These are phyloP conservation scores for Drosophila tripunctata DNA, from an alignment of 2,888 invertebrate genomes.

Conservation along the genomic window DNA sequence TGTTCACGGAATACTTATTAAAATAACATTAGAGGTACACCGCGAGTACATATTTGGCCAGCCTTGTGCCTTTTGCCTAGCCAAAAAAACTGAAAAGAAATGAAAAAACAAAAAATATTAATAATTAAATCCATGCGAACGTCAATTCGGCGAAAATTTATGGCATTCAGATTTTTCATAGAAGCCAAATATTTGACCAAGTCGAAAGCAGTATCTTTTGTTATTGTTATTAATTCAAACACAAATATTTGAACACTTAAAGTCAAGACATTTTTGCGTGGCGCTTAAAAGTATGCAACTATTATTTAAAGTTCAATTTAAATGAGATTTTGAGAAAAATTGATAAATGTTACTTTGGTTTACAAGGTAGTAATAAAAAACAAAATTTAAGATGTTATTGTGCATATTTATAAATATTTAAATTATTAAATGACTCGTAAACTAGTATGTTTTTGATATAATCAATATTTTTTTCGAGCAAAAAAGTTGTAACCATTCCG, in stretches of 20 bases:
- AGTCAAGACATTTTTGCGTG: not conserved
- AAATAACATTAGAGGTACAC: constrained; percentile 38
- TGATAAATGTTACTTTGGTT: not conserved
- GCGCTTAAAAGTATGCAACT: constrained; percentile 48
- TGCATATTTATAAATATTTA: too few relatives aligned
- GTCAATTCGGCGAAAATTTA: constrained; percentile 63
- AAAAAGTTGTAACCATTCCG: too few relatives aligned
- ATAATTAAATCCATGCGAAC: constrained; percentile 65
- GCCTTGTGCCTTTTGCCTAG: constrained; percentile 16
- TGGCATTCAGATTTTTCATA: constrained; percentile 52
- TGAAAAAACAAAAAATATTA: constrained; percentile 18
- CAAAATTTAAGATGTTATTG: too few relatives aligned
- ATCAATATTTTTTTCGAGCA: too few relatives aligned
- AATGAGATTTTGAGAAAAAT: not conserved
- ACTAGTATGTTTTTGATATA: too few relatives aligned
- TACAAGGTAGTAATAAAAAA: too few relatives aligned
- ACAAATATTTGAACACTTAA: constrained; percentile 56
- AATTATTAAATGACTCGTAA: too few relatives aligned
- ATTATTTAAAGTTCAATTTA: not conserved
- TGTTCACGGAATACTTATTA: constrained; percentile 54
- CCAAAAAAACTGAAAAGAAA: constrained; percentile 12
- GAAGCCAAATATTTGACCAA: constrained; percentile 49
- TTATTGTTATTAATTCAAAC: constrained; percentile 51
- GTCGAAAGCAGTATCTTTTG: constrained; percentile 29
- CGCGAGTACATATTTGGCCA: constrained; percentile 45